Conservation (phyloP, 2,888 invertebrate species). For the Tetragonisca angustula region DNA sequence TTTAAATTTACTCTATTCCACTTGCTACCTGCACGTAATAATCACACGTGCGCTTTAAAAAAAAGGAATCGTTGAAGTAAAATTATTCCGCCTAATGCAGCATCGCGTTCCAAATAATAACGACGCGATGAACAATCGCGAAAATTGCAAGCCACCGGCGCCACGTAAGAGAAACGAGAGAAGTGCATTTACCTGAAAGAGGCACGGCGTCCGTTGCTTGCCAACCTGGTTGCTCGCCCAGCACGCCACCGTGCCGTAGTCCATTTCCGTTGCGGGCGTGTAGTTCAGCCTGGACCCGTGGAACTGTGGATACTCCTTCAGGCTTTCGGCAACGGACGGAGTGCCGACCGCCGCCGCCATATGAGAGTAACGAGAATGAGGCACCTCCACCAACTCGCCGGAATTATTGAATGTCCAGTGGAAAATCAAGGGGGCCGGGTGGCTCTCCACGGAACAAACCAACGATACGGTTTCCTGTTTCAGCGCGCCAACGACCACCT, state of each 20-base stretch:
- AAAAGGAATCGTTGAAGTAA: no score
- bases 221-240: conserved; percentile 94
- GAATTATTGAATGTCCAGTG: conserved; percentile 97
- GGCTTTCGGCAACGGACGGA: conserved; percentile 76
- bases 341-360: conserved; percentile 72
- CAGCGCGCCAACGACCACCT: conserved; percentile 91
- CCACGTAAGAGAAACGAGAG: conserved; percentile 22
- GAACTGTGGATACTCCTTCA: conserved; percentile 80
- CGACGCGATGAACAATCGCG: background rate
- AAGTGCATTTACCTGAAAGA: conserved; percentile 88
- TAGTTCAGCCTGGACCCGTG: conserved; percentile 91
- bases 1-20: no score
- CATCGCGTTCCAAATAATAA: background rate
- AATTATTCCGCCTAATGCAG: background rate
- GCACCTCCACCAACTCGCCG: conserved; percentile 92
- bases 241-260: conserved; percentile 95
- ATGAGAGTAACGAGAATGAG: conserved; percentile 86
- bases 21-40: no score
- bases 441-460: conserved; percentile 94
- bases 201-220: conserved; percentile 92
- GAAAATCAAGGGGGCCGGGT: conserved; percentile 93
- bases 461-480: conserved; percentile 95
- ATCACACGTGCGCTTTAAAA: no score
- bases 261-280: conserved; percentile 94
- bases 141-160: background rate